Percentiles rank a stretch among this genome's conserved stretches.
phyloP scores from a whole-genome alignment of 1,140 invertebrate species.

The Drosophila subobscura region DNA sequence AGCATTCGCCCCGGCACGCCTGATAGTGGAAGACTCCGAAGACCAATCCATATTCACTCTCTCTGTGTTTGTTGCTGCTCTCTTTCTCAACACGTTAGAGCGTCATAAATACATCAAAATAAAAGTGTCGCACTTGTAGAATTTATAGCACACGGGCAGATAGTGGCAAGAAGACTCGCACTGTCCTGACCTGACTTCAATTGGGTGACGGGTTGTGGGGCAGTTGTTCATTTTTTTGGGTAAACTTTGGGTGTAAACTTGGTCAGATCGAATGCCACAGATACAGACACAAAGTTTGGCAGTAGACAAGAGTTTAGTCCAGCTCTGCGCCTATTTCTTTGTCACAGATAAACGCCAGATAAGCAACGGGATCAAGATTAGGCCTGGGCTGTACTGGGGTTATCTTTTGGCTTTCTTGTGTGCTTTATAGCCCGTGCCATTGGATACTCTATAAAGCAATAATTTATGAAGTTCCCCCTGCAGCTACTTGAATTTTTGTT shows the following conservation, averaged over 20 bases:
- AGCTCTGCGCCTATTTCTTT: constrained; percentile 1
- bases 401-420: constrained; percentile 38
- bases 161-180: constrained; percentile 44
- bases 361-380: constrained; percentile 71
- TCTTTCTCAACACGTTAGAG: constrained; percentile 66
- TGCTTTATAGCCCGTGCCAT: constrained; percentile 59
- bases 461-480: constrained; percentile 51
- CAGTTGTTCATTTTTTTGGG: no score
- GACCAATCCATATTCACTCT: constrained; percentile 34
- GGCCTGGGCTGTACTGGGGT: constrained; percentile 30
- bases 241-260: constrained; percentile 32
- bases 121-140: constrained; percentile 68
- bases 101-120: constrained; percentile 78
- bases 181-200: no score
- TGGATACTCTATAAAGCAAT: constrained; percentile 72
- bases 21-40: constrained; percentile 67
- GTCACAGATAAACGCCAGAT: constrained; percentile 72
- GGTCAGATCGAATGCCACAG: constrained; percentile 33
- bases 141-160: constrained; percentile 64
- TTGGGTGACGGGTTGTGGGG: constrained; percentile 9
- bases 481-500: constrained; percentile 59
- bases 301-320: constrained; percentile 49
- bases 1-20: constrained; percentile 47
- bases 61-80: constrained; percentile 10
- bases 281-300: constrained; percentile 43